These are phyloP conservation scores for Zalophus californianus DNA, from an alignment of 2,797 vertebrate species.

Conservation along the genomic window DNA sequence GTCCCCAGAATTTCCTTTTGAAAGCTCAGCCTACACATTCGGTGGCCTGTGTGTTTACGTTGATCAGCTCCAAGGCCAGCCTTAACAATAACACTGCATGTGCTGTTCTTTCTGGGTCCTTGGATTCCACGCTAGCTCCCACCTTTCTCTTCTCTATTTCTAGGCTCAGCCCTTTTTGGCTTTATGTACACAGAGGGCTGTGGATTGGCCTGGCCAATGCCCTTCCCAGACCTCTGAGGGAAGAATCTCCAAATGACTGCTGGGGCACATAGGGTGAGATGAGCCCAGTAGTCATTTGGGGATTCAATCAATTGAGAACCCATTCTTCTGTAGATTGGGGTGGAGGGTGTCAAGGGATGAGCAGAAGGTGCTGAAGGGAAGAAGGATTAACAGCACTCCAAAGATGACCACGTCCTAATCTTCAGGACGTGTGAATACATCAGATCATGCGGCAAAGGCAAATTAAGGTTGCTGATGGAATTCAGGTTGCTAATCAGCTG, in stretches of 20 bases:
- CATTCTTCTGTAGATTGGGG: not conserved
- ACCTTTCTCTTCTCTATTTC: not conserved
- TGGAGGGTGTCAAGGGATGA: not conserved
- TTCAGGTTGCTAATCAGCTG: not conserved
- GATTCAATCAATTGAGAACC: not conserved
- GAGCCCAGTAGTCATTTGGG: not conserved
- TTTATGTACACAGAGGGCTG: not conserved
- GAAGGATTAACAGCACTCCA: not conserved
- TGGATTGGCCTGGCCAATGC: not conserved
- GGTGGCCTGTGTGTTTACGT: not conserved
- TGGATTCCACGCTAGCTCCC: not conserved
- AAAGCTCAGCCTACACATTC: not conserved
- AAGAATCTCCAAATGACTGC: not conserved
- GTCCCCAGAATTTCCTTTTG: constrained; percentile 16
- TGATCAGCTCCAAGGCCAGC: not conserved
- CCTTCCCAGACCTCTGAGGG: not conserved
- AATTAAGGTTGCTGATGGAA: not conserved
- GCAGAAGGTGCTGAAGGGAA: not conserved
- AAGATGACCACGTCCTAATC: not conserved
- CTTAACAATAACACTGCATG: not conserved
- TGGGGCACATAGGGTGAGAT: not conserved
- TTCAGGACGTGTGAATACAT: not conserved
- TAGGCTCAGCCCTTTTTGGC: not conserved
- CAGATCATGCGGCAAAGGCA: not conserved
- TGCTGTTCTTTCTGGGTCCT: constrained; percentile 6